Conservation (phyloP, 1,140 invertebrate species). For the Chionoecetes opilio region DNA sequence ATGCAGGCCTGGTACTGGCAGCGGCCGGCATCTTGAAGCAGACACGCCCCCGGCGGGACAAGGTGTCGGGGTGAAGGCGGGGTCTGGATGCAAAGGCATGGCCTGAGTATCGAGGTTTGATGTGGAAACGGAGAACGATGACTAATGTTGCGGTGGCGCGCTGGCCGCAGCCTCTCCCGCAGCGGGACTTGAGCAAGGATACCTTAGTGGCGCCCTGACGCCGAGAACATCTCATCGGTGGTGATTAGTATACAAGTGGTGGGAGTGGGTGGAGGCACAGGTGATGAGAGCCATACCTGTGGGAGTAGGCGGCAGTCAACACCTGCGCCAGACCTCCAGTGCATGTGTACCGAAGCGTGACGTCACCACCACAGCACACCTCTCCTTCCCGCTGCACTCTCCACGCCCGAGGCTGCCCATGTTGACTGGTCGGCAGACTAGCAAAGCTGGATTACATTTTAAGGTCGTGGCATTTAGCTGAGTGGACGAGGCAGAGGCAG, state of each 20-base stretch:
- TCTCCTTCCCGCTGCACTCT: not conserved
- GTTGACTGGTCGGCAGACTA: not conserved
- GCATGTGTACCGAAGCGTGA: not conserved
- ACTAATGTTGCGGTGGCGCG: not conserved
- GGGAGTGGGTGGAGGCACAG: not conserved
- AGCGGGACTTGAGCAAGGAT: not conserved
- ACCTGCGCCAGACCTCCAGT: not conserved
- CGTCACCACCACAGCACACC: not conserved
- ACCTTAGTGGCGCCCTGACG: not conserved
- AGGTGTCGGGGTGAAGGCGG: not conserved
- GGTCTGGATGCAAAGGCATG: not conserved
- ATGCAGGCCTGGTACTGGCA: not conserved
- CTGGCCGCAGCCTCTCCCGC: not conserved
- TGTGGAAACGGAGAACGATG: conserved; percentile 3
- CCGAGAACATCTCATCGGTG: not conserved
- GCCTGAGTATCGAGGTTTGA: not conserved
- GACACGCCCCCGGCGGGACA: not conserved
- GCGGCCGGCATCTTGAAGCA: not conserved
- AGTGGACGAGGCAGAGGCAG: not conserved
- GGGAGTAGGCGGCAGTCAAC: not conserved
- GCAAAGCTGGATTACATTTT: not conserved
- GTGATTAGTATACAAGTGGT: not conserved
- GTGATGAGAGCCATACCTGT: not conserved
- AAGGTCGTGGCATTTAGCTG: not conserved
- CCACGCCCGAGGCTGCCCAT: not conserved